Percentiles rank a stretch among this genome's conserved stretches.
Evolutionary conservation across 1,140 invertebrate genomes (phyloP).

Genomic region (Drosophila nannoptera): DNA sequence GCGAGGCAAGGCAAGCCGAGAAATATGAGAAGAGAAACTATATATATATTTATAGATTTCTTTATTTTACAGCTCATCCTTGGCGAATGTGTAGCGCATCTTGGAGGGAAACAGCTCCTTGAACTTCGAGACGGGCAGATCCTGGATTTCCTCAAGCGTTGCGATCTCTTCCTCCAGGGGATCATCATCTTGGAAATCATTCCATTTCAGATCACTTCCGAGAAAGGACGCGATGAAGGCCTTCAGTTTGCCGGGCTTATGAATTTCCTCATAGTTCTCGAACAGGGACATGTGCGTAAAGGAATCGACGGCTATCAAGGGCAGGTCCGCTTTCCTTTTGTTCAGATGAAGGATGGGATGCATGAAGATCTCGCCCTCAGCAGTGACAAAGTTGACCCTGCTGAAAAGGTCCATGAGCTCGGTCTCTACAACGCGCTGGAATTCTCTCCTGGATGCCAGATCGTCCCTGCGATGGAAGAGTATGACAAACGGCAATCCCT

Average conservation of each 20-base stretch:
- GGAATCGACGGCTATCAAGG: conserved; percentile 49
- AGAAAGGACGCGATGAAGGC: conserved; percentile 30
- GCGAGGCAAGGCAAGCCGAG: too few species aligned
- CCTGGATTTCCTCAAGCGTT: too few species aligned
- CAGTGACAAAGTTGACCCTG: conserved; percentile 40
- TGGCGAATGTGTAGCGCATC: conserved; percentile 44
- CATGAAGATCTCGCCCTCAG: conserved; percentile 25
- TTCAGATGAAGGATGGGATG: conserved; percentile 41
- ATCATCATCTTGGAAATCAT: neutral
- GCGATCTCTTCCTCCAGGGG: too few species aligned
- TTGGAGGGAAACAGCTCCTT: conserved; percentile 50
- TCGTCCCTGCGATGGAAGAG: conserved; percentile 43
- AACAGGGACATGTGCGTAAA: conserved; percentile 54
- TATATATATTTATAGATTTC: too few species aligned
- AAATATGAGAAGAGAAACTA: too few species aligned
- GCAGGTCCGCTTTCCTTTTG: conserved; percentile 40
- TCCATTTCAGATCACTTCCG: conserved; percentile 20
- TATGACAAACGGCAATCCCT: conserved; percentile 40
- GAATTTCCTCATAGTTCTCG: conserved; percentile 38
- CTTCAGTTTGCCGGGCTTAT: conserved; percentile 38
- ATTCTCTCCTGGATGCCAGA: conserved; percentile 17
- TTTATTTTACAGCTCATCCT: conserved; percentile 48
- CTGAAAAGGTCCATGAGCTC: conserved; percentile 8
- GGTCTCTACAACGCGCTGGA: conserved; percentile 14
- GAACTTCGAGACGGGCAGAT: conserved; percentile 47